Percentiles rank a stretch among this genome's conserved stretches.
Conservation (phyloP, 2,797 vertebrate genomes). For the Naso thynnoides region DNA sequence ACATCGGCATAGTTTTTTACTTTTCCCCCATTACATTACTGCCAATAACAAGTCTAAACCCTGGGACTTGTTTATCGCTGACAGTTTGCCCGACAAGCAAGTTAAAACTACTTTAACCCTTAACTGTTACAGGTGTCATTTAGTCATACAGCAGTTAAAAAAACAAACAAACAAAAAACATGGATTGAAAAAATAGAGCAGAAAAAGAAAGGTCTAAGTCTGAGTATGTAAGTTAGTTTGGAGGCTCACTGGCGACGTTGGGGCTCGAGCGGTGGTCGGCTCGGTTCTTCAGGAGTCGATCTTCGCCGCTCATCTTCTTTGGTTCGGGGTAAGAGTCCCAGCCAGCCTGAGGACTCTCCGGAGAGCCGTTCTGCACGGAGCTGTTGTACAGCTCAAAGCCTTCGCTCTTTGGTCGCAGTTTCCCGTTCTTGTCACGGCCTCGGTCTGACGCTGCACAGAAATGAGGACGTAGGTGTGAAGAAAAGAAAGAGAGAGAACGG, state of each 20-base stretch:
- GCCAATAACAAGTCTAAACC: neutral
- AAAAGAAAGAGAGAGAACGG: neutral
- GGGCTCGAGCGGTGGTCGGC: constrained; percentile 97
- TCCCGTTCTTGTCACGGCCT: constrained; percentile 91
- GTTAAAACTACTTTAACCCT: too few species aligned
- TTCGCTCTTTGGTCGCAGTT: constrained; percentile 97
- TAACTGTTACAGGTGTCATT: neutral
- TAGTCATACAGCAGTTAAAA: neutral
- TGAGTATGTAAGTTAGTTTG: too few species aligned
- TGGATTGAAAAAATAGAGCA: neutral
- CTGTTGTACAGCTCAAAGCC: constrained; percentile 97
- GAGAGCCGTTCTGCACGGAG: constrained; percentile 93
- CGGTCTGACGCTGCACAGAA: constrained; percentile 88
- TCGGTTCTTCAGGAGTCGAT: constrained; percentile 93
- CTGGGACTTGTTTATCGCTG: neutral
- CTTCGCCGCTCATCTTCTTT: constrained; percentile 92
- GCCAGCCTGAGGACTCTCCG: constrained; percentile 92
- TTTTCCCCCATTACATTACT: neutral
- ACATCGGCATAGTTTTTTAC: constrained; percentile 3
- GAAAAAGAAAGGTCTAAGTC: too few species aligned
- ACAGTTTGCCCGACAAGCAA: too few species aligned
- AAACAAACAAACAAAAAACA: neutral
- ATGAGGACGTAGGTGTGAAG: neutral
- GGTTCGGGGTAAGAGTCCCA: constrained; percentile 95
- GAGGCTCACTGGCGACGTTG: constrained; percentile 96